Evolutionary conservation across 2,797 vertebrate genomes (phyloP).

Genomic region (Salarias fasciatus): DNA sequence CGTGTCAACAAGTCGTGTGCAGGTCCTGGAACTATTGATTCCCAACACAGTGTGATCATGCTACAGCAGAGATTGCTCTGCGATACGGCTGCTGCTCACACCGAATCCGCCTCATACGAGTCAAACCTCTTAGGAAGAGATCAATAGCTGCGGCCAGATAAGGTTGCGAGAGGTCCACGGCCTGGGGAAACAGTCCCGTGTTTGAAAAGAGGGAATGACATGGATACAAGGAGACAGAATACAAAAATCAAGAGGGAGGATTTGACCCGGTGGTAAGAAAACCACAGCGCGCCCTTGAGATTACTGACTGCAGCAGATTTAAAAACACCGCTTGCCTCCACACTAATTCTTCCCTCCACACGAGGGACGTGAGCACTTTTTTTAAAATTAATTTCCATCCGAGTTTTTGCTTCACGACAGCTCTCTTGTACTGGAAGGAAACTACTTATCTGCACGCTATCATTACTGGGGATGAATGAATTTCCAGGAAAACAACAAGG

Average conservation of each 20-base stretch:
- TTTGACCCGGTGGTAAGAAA: slow-evolving; percentile 10
- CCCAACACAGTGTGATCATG: slow-evolving; percentile 26
- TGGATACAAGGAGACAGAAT: neutral
- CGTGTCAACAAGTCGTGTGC: slow-evolving; percentile 17
- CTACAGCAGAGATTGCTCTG: slow-evolving; percentile 40
- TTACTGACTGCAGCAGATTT: neutral
- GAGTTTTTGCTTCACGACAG: too few relatives aligned
- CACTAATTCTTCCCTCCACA: neutral
- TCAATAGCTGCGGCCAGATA: slow-evolving; percentile 53
- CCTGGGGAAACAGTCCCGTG: slow-evolving; percentile 24
- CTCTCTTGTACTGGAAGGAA: too few relatives aligned
- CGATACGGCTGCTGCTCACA: slow-evolving; percentile 33
- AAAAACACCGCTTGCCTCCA: neutral
- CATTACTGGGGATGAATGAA: neutral
- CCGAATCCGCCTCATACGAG: slow-evolving; percentile 42
- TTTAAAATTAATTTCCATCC: too few relatives aligned
- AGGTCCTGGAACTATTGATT: slow-evolving; percentile 41
- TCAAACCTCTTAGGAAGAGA: slow-evolving; percentile 28
- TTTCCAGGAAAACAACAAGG: neutral
- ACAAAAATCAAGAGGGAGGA: neutral
- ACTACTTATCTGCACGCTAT: too few relatives aligned
- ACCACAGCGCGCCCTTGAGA: slow-evolving; percentile 3
- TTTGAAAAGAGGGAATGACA: slow-evolving; percentile 20
- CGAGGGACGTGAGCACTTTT: too few relatives aligned
- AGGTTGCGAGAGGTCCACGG: slow-evolving; percentile 39